A percentile compares a stretch with the other conserved stretches of the same genome.
Conservation (phyloP, 2,888 invertebrate species). For the Pristionchus arcanus region DNA sequence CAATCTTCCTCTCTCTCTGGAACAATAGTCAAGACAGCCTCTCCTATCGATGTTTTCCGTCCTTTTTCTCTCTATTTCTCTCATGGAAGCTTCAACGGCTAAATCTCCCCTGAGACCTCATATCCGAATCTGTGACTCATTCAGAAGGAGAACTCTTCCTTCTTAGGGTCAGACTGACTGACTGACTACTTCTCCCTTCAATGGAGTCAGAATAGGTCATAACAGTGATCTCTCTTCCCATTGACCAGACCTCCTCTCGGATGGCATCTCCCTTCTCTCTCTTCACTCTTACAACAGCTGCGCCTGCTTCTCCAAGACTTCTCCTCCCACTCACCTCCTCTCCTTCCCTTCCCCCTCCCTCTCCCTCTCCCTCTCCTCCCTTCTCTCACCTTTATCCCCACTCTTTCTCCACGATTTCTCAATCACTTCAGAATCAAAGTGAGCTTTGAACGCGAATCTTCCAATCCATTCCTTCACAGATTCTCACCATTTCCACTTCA, state of each 20-base stretch:
- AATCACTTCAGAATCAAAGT: neutral
- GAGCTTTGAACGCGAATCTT: neutral
- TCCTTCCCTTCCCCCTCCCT: neutral
- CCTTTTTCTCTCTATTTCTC: constrained; percentile 40
- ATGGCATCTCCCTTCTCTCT: constrained; percentile 56
- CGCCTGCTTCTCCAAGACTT: neutral
- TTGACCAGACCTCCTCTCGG: neutral
- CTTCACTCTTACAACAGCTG: constrained; percentile 47
- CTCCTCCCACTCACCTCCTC: neutral
- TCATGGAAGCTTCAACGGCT: neutral
- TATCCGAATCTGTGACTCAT: neutral
- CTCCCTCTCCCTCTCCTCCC: neutral
- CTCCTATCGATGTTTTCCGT: constrained; percentile 23
- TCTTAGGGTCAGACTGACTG: constrained; percentile 39
- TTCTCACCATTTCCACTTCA: neutral
- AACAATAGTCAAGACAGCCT: constrained; percentile 18
- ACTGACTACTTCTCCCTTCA: neutral
- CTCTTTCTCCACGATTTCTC: constrained; percentile 9
- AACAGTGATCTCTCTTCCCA: neutral
- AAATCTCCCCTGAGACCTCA: constrained; percentile 27
- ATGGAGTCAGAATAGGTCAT: neutral
- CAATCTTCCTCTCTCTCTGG: constrained; percentile 8
- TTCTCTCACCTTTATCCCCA: neutral
- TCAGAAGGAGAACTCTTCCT: neutral
- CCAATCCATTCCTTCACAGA: neutral